A percentile compares a stretch with the other conserved stretches of the same genome.
Evolutionary conservation across 2,113 vertebrate species (phyloP).

Genomic region (Pituophis catenifer): DNA sequence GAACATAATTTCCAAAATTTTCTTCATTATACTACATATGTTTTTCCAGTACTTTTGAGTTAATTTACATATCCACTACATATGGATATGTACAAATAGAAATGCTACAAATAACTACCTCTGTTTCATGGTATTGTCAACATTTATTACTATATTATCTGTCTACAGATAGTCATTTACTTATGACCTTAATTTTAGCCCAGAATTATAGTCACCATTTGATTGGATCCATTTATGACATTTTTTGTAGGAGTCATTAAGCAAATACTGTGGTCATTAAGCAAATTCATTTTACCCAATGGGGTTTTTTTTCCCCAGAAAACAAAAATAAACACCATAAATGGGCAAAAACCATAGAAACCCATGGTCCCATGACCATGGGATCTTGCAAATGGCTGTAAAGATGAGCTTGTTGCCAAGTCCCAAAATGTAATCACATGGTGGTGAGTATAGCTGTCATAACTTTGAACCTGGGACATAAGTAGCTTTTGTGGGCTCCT

Average conservation of each 20-base stretch:
- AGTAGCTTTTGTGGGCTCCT: neutral
- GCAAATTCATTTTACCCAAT: neutral
- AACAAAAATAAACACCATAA: too few relatives aligned
- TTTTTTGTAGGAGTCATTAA: neutral
- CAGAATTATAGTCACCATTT: neutral
- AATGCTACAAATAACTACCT: neutral
- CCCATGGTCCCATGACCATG: too few relatives aligned
- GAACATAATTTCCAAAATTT: neutral
- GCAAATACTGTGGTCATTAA: neutral
- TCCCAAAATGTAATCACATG: neutral
- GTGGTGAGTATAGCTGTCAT: neutral
- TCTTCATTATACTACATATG: neutral
- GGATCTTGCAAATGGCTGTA: neutral
- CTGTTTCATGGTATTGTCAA: neutral
- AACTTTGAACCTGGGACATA: neutral
- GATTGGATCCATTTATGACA: neutral
- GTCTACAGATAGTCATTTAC: neutral
- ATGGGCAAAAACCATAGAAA: too few relatives aligned
- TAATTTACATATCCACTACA: neutral
- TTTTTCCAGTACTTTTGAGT: neutral
- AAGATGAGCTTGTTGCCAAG: neutral
- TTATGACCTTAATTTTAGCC: too few relatives aligned
- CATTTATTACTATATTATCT: neutral
- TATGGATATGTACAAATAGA: neutral
- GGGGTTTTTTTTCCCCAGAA: too few relatives aligned